Evolutionary conservation across 2,888 invertebrate species (phyloP), one percentile per base, ranked within the genome.

Genomic region (Trichogramma dendrolimi): DNA sequence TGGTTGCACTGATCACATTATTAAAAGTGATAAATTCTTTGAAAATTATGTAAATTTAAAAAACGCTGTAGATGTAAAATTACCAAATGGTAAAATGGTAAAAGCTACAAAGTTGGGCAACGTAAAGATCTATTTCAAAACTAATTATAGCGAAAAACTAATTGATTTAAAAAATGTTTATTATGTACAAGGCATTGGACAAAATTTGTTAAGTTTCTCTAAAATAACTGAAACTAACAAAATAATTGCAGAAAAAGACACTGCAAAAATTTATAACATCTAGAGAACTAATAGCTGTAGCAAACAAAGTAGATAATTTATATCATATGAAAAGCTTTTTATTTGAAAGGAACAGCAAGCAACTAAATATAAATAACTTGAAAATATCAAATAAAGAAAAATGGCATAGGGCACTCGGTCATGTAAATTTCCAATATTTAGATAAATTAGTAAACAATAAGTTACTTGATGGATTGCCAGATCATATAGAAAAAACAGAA

Each of bases 371-470:
- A 14, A 61, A 59, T 52, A 5, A 49, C 38, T 6, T 5, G 5
- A 63, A 46, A 55, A 5, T 64, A 39, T 51, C 48, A 51, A 27
- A 44, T 44, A 44, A 68, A 57, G 69, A 69, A 64, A 71, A 63
- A 63, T 68, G 42, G 59, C 69, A 71, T 61, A 54, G 64, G 4
- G 51, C 56, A 4, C 53, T 69, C 14, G 69, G 67, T 1, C 67
- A 70, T 52, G 57, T 69, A 55, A 70, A 69, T 51, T 70, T 71
- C 55, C 50, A 65, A 6, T 66, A 67, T 61, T 52, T 69, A 43
- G 48, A 67, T 5, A 58, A 8, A 11, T 7, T 68, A 6, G 10
- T 55, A 42, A 62, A 60, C 7, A 4, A 58, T 44, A 8, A 68
- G 55, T 60, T 62, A 50, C 27, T 66, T 11, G n/a, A 40, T 4